Base-by-base conservation (phyloP, 2,888 invertebrate genomes). In the Octonoba sinensis region DNA sequence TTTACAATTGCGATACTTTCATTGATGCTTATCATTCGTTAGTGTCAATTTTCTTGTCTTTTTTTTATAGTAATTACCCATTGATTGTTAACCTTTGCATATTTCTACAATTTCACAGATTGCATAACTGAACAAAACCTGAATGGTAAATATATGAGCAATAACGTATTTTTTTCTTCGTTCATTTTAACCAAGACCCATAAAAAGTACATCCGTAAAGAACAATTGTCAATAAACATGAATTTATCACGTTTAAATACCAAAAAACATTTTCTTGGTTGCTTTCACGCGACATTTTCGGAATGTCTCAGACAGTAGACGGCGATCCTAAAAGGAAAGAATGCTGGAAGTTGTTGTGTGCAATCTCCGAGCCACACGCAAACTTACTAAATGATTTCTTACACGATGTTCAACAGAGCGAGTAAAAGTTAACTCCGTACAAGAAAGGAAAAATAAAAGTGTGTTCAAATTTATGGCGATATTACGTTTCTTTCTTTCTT, bases 261-360 rank as follows among this genome's bases (percentile, higher is more conserved):
- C 44, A 70, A 60, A 77, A 77, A 77, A 77, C 70, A 62, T 70
- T 70, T 77, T 70, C 54, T 70, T 70, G 70, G 76, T 54, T 70
- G 69, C 56, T 70, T 77, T 70, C 70, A 47, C 67, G 49, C 75
- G 70, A 62, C 20, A 64, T 56, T 56, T 46, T 59, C 46, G 47
- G 22, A 24, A 22, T 69, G 67, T 67, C 15, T 36, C 54, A 67
- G 20, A 51, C 75, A 54, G 16, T 8, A 18, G 20, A 54, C 54
- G 20, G 54, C n/a, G n/a, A 8, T 15, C n/a, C 8, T 6, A 1
- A 18, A 47, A 13, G 15, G 47, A 67, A 15, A 18, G 18, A 20
- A 64, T 64, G 64, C 27, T n/a, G 27, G 44, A 60, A 51, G 15
- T 56, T 13, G 16, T 51, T 13, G 16, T 51, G 64, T 36, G 6